Conservation (phyloP, 1,140 invertebrate genomes). For the Saccostrea echinata region DNA sequence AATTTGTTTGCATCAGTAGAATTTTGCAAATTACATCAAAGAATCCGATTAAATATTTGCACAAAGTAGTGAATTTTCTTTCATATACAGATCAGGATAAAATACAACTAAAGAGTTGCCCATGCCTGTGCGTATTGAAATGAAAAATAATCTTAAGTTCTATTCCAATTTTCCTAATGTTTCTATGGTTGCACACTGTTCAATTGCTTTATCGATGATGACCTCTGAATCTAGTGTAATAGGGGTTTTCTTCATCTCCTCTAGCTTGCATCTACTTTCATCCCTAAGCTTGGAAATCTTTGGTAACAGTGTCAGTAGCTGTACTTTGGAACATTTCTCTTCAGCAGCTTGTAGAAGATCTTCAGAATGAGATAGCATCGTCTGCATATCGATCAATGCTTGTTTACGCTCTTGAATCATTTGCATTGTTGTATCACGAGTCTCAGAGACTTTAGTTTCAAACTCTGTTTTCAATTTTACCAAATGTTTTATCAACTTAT, state of each 20-base stretch:
- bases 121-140: too few species aligned
- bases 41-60: too few species aligned
- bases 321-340: neutral
- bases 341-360: neutral
- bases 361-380: neutral
- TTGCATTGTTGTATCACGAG: too few species aligned
- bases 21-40: too few species aligned
- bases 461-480: neutral
- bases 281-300: neutral
- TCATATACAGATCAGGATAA: too few species aligned
- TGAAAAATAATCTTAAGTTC: too few species aligned
- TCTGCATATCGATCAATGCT: neutral
- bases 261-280: neutral
- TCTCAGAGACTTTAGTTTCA: too few species aligned
- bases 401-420: neutral
- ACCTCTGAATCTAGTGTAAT: neutral
- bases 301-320: neutral
- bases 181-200: neutral
- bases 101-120: too few species aligned
- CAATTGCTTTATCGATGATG: neutral
- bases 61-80: too few species aligned
- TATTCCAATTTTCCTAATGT: neutral
- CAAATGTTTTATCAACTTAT: neutral
- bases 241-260: neutral
- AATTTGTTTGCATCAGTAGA: too few species aligned